These are phyloP conservation scores for Tubulanus polymorphus DNA, from an alignment of 2,888 invertebrate genomes.

Conservation along the genomic window DNA sequence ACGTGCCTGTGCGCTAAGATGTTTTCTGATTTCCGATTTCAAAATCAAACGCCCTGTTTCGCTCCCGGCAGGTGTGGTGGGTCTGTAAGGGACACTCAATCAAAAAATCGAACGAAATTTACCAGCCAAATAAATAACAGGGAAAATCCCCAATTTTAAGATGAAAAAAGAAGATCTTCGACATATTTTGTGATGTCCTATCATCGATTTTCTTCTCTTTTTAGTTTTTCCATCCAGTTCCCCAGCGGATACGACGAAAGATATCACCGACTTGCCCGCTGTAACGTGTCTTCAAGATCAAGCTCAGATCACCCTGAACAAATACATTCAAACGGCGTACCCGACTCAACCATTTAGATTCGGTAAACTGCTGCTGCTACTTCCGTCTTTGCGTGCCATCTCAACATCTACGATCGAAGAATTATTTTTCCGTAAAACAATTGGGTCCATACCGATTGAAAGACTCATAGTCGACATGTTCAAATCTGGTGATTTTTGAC, in stretches of 20 bases:
- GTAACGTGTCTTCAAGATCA: slow-evolving; percentile 73
- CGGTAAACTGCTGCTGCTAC: slow-evolving; percentile 69
- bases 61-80: too few species aligned
- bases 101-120: too few species aligned
- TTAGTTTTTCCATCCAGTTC: too few species aligned
- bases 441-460: slow-evolving; percentile 71
- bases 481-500: slow-evolving; percentile 62
- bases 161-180: too few species aligned
- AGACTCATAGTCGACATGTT: slow-evolving; percentile 67
- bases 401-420: slow-evolving; percentile 62
- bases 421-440: slow-evolving; percentile 73
- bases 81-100: too few species aligned
- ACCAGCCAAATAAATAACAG: too few species aligned
- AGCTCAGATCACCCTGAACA: slow-evolving; percentile 67
- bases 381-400: slow-evolving; percentile 64
- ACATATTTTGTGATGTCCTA: too few species aligned
- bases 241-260: slow-evolving; percentile 29
- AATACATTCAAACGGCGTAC: slow-evolving; percentile 65
- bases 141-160: too few species aligned
- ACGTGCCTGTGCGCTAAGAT: too few species aligned
- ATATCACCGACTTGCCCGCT: slow-evolving; percentile 60
- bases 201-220: too few species aligned
- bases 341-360: slow-evolving; percentile 70
- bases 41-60: too few species aligned
- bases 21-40: too few species aligned